Conservation (phyloP, 2,797 vertebrate species). For the Lacerta viridis region DNA sequence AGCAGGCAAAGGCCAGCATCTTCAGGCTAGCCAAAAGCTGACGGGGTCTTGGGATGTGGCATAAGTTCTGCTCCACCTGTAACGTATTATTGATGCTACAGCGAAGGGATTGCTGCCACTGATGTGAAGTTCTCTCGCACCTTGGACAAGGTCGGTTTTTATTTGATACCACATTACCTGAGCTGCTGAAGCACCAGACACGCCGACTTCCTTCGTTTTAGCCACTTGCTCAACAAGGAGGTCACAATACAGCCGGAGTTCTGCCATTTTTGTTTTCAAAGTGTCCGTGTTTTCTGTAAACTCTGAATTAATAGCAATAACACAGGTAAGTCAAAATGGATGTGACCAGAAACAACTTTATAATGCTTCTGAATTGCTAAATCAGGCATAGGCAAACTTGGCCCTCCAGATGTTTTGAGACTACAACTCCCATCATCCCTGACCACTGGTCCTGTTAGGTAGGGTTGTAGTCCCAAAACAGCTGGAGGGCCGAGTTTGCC, state of each 20-base stretch:
- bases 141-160: neutral
- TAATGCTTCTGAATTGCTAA: neutral
- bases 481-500: no score
- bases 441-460: no score
- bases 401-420: no score
- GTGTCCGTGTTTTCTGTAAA: slow-evolving; percentile 96
- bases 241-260: slow-evolving; percentile 97
- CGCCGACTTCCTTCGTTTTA: slow-evolving; percentile 89
- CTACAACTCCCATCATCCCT: no score
- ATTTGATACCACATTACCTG: slow-evolving; percentile 71
- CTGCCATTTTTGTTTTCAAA: slow-evolving; percentile 98
- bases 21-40: no score
- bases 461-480: no score
- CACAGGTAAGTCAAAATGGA: neutral
- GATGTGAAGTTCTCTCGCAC: neutral
- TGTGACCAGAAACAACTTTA: neutral
- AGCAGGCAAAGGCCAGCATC: no score
- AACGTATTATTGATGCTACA: neutral
- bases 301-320: slow-evolving; percentile 81
- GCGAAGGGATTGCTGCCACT: neutral
- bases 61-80: no score
- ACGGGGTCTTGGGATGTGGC: no score
- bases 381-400: no score
- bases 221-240: slow-evolving; percentile 98
- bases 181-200: slow-evolving; percentile 75